Conservation (phyloP, 2,113 vertebrate species). For the Saguinus imperator region DNA sequence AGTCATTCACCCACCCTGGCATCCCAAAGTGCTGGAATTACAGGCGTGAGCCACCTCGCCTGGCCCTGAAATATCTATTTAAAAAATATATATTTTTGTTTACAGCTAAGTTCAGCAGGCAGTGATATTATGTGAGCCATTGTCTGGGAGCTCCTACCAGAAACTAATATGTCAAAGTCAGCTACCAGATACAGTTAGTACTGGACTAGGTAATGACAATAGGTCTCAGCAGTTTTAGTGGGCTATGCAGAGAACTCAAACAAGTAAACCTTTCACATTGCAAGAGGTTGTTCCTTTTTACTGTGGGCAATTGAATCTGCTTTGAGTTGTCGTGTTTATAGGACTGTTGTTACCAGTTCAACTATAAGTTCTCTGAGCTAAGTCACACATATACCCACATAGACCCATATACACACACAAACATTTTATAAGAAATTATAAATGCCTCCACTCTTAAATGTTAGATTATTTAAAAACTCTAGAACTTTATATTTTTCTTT, state of each 20-base stretch:
- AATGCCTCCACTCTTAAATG: neutral
- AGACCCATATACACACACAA: neutral
- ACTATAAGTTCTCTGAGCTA: neutral
- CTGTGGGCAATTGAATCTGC: neutral
- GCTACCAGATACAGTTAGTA: slow-evolving; percentile 72
- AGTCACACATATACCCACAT: neutral
- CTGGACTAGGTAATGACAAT: neutral
- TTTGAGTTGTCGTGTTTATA: neutral
- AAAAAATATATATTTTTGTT: slow-evolving; percentile 50
- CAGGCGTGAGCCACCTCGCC: too few species aligned
- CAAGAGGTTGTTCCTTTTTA: neutral
- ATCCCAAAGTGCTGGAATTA: too few species aligned
- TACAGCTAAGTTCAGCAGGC: slow-evolving; percentile 68
- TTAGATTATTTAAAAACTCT: slow-evolving; percentile 16
- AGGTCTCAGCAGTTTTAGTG: neutral
- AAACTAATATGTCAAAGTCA: slow-evolving; percentile 43
- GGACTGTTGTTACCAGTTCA: neutral
- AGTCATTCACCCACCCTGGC: too few species aligned
- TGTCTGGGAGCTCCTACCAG: neutral
- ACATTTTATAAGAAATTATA: neutral
- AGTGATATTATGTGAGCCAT: neutral
- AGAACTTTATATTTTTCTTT: neutral
- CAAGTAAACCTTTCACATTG: neutral
- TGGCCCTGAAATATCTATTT: slow-evolving; percentile 73
- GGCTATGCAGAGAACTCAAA: neutral